Evolutionary conservation across 2,888 invertebrate genomes (phyloP).

Genomic region (Imbricaverruca yamaguchii): DNA sequence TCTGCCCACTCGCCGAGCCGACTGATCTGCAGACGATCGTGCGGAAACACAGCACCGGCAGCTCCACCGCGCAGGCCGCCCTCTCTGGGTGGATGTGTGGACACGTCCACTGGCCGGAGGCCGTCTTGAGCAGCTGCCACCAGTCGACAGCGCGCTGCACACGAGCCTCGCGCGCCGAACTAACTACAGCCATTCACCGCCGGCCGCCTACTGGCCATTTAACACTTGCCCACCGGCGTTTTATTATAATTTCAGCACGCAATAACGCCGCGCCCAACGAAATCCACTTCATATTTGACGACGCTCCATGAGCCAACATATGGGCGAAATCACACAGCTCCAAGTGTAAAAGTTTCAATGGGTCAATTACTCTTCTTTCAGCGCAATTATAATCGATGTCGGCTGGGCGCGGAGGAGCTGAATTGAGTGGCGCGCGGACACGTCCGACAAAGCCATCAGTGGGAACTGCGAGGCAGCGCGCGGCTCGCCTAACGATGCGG

Average conservation of each 20-base stretch:
- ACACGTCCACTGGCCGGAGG: background rate
- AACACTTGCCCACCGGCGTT: background rate
- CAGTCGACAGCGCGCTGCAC: background rate
- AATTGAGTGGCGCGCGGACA: background rate
- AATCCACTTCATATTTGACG: constrained; percentile 19
- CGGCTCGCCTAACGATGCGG: background rate
- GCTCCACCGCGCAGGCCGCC: background rate
- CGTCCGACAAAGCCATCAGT: background rate
- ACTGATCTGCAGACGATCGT: no score
- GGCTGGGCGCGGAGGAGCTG: background rate
- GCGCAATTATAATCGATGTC: constrained; percentile 10
- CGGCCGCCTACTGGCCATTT: background rate
- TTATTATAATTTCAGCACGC: background rate
- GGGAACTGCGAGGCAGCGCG: background rate
- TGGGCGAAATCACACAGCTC: constrained; percentile 19
- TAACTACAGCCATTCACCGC: background rate
- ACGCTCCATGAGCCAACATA: background rate
- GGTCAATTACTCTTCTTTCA: constrained; percentile 21
- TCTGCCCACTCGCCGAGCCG: no score
- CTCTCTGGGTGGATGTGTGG: background rate
- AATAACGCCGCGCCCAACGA: background rate
- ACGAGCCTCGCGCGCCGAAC: background rate
- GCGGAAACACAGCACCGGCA: background rate
- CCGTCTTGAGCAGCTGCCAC: background rate
- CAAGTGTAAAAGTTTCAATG: constrained; percentile 19